Evolutionary conservation across 2,797 vertebrate species (phyloP).

Genomic region (Darevskia nairensis): DNA sequence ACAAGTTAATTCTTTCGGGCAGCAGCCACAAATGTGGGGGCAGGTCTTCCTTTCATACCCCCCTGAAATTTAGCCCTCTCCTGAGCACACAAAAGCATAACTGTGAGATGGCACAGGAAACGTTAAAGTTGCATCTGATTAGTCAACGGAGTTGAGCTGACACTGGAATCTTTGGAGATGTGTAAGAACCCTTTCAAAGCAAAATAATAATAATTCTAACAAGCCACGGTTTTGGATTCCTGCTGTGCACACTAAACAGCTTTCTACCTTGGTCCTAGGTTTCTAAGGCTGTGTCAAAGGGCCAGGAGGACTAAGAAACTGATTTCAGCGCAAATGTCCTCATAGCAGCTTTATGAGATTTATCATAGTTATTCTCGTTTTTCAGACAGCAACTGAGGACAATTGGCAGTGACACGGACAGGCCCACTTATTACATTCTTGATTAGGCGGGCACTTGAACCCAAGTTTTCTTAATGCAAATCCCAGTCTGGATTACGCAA

Average conservation of each 20-base stretch:
- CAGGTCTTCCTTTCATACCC: not conserved
- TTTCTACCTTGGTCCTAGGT: not conserved
- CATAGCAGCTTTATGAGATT: not conserved
- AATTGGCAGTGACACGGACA: not conserved
- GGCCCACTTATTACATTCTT: not conserved
- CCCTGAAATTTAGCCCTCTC: not conserved
- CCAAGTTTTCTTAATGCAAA: not conserved
- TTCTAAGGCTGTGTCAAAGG: not conserved
- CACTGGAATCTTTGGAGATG: not conserved
- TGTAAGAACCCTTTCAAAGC: not conserved
- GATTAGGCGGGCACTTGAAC: not conserved
- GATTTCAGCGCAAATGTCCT: not conserved
- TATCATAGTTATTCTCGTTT: not conserved
- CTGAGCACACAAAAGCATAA: not conserved
- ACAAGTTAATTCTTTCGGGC: not conserved
- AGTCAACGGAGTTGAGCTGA: not conserved
- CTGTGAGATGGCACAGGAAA: not conserved
- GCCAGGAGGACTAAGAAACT: not conserved
- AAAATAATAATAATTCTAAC: not conserved
- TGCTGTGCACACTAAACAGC: not conserved
- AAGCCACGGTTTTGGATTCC: not conserved
- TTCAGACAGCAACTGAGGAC: not conserved
- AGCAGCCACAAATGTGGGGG: not conserved
- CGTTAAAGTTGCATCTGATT: not conserved
- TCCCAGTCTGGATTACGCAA: not conserved